These are phyloP conservation scores for Salmo trutta DNA, from an alignment of 2,797 vertebrate species.

Conservation along the genomic window DNA sequence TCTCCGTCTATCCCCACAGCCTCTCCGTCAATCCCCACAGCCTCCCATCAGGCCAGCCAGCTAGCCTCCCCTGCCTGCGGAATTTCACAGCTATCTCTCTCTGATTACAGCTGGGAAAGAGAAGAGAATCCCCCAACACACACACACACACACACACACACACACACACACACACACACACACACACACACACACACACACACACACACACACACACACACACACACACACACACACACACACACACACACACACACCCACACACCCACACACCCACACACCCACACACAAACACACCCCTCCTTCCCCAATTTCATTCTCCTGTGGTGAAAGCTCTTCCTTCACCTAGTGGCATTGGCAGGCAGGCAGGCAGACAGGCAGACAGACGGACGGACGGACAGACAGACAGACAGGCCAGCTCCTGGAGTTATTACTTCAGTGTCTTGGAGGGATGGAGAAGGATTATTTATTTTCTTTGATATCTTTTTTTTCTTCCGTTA, in stretches of 20 bases:
- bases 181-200: not conserved
- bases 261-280: too few species aligned
- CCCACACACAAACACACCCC: too few species aligned
- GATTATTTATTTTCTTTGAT: not conserved
- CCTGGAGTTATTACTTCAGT: not conserved
- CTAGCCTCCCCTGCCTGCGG: not conserved
- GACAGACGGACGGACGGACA: too few species aligned
- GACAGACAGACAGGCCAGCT: not conserved
- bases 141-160: not conserved
- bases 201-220: not conserved
- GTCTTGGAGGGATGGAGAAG: slow-evolving; percentile 15
- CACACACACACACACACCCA: not conserved
- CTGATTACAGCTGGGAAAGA: not conserved
- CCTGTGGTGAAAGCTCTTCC: too few species aligned
- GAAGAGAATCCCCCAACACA: not conserved
- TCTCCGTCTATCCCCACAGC: too few species aligned
- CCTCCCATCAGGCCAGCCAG: not conserved
- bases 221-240: not conserved
- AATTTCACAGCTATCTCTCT: not conserved
- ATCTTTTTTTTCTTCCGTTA: not conserved
- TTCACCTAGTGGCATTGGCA: too few species aligned
- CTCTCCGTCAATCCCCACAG: not conserved
- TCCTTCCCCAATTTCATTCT: too few species aligned
- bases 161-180: not conserved
- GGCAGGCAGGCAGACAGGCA: too few species aligned